These are phyloP conservation scores for Virgularia gustaviana DNA, from an alignment of 92 coral and sea anemone genomes.

Conservation along the genomic window DNA sequence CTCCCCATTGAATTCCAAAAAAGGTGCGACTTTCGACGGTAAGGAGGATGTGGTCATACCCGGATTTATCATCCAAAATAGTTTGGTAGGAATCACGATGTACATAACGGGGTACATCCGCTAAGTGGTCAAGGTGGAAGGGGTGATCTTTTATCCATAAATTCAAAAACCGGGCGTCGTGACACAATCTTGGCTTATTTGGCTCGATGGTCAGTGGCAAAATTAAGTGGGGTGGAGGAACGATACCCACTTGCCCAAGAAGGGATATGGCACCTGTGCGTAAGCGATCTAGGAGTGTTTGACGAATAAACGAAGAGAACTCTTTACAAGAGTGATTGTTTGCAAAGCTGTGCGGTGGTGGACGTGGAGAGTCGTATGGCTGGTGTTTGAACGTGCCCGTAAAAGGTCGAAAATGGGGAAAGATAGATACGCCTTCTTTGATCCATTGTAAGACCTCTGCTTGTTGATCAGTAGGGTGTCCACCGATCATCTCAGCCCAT, in stretches of 20 bases:
- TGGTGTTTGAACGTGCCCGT: neutral
- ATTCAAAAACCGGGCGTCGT: too few species aligned
- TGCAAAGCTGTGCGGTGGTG: neutral
- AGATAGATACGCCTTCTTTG: neutral
- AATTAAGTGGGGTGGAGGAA: neutral
- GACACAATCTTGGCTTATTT: too few species aligned
- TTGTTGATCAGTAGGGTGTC: neutral
- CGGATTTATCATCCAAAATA: neutral
- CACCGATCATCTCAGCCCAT: neutral
- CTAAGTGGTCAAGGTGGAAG: neutral
- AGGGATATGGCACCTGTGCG: neutral
- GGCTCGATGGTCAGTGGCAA: neutral
- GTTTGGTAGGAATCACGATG: neutral
- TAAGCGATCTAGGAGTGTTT: neutral
- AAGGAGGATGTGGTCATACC: neutral
- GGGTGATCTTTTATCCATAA: too few species aligned
- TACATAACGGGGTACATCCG: neutral
- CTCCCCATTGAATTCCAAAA: neutral
- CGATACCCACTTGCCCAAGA: neutral
- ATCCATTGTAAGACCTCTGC: neutral
- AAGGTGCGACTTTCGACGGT: neutral
- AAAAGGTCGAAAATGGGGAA: neutral
- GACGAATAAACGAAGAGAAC: neutral
- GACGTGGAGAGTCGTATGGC: neutral
- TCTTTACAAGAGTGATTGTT: neutral